A percentile compares a stretch with the other conserved stretches of the same genome.
Conservation (phyloP, 2,888 invertebrate genomes). For the Emmelina monodactyla region DNA sequence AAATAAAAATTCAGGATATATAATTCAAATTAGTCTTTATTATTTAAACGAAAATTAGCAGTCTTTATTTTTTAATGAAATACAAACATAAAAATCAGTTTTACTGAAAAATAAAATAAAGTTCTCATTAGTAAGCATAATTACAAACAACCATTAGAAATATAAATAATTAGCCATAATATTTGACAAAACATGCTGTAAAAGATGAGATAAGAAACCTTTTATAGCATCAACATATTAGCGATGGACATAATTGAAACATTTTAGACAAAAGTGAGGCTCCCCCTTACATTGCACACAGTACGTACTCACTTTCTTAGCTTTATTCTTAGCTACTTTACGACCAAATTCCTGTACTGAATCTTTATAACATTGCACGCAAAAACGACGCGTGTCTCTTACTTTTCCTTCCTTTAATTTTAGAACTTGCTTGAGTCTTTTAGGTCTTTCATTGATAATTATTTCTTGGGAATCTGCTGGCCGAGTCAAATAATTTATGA, state of each 20-base stretch:
- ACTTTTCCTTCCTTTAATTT: slow-evolving; percentile 2
- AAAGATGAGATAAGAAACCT: background rate
- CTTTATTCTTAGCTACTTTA: background rate
- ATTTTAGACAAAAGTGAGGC: slow-evolving; percentile 19
- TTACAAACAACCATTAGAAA: background rate
- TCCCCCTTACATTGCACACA: slow-evolving; percentile 17
- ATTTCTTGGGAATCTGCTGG: slow-evolving; percentile 1
- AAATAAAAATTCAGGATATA: slow-evolving; percentile 11
- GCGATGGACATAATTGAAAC: slow-evolving; percentile 17
- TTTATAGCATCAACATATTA: background rate
- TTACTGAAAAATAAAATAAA: slow-evolving; percentile 19
- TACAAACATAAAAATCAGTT: slow-evolving; percentile 14
- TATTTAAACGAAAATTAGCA: slow-evolving; percentile 19
- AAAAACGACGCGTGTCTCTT: slow-evolving; percentile 1
- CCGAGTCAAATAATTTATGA: slow-evolving; percentile 1
- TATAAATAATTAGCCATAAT: background rate
- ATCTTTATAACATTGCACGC: slow-evolving; percentile 1
- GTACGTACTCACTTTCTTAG: background rate
- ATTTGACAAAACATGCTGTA: background rate
- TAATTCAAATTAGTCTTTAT: slow-evolving; percentile 18
- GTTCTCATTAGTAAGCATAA: slow-evolving; percentile 16
- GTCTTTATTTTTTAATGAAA: slow-evolving; percentile 10
- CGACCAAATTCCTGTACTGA: background rate
- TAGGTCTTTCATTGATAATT: slow-evolving; percentile 1
- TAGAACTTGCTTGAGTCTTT: slow-evolving; percentile 2